Evolutionary conservation across 2,797 vertebrate species (phyloP).

Genomic region (Yasuhikotakia modesta): DNA sequence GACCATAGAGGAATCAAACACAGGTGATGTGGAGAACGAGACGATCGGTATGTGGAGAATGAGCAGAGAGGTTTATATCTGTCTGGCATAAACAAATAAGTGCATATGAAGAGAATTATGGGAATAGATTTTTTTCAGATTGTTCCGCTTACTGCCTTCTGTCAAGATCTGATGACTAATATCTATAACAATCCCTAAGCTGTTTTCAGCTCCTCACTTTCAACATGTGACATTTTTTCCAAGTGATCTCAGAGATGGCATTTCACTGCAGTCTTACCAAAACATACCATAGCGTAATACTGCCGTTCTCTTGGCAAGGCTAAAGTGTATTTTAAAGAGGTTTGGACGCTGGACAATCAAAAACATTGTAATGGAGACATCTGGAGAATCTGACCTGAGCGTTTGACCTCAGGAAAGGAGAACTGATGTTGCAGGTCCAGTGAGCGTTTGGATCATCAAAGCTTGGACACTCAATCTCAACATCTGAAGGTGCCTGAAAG

Average conservation of each 20-base stretch:
- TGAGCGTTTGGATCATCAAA: conserved; percentile 72
- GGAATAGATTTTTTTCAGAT: background rate
- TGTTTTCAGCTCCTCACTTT: background rate
- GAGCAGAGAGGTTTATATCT: background rate
- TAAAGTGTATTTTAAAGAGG: background rate
- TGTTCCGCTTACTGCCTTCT: background rate
- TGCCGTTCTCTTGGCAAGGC: background rate
- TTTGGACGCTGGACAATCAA: background rate
- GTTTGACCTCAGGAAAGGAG: conserved; percentile 85
- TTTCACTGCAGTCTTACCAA: background rate
- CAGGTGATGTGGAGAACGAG: background rate
- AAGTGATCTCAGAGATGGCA: no score
- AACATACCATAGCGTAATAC: background rate
- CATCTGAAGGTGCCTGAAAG: conserved; percentile 83
- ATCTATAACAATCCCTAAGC: conserved; percentile 10
- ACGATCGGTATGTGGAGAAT: background rate
- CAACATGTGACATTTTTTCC: background rate
- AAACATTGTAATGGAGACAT: background rate
- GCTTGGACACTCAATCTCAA: conserved; percentile 82
- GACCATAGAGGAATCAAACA: conserved; percentile 2
- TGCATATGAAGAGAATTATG: conserved; percentile 3
- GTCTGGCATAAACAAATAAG: background rate
- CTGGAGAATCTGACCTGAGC: conserved; percentile 42
- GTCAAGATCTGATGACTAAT: background rate
- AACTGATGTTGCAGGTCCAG: conserved; percentile 86